These are phyloP conservation scores for Trichogramma pretiosum DNA, from an alignment of 1,140 invertebrate genomes.

Conservation along the genomic window DNA sequence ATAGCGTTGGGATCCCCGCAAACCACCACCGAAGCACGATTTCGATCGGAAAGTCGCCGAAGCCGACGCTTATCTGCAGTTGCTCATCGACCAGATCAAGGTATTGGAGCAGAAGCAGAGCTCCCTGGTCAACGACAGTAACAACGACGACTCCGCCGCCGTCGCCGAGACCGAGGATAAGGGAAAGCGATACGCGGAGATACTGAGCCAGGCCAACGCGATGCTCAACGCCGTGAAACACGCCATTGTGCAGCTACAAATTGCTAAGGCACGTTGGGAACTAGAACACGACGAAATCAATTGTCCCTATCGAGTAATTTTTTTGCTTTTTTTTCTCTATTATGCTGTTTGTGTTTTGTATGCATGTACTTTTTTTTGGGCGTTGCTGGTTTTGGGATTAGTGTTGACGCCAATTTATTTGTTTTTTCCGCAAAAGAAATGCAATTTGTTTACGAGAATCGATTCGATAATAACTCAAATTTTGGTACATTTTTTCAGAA, in stretches of 20 bases:
- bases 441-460: neutral
- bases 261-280: constrained; percentile 74
- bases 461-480: neutral
- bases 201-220: constrained; percentile 38
- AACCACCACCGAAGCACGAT: constrained; percentile 57
- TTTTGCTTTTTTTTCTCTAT: constrained; percentile 1
- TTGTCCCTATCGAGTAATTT: constrained; percentile 10
- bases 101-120: constrained; percentile 46
- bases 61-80: constrained; percentile 91
- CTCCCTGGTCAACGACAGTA: constrained; percentile 22
- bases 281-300: no score
- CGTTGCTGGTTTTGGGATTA: neutral
- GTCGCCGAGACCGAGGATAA: constrained; percentile 30
- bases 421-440: neutral
- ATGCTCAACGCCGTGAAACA: constrained; percentile 73
- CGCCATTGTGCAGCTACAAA: constrained; percentile 93
- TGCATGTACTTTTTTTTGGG: neutral
- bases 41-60: constrained; percentile 89
- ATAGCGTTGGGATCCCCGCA: constrained; percentile 52
- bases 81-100: constrained; percentile 88
- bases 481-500: constrained; percentile 54
- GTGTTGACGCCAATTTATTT: neutral
- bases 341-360: neutral
- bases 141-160: constrained; percentile 28
- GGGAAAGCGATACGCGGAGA: constrained; percentile 31